Base-by-base conservation (phyloP, 2,888 invertebrate genomes). In the Hydriomena furcata region DNA sequence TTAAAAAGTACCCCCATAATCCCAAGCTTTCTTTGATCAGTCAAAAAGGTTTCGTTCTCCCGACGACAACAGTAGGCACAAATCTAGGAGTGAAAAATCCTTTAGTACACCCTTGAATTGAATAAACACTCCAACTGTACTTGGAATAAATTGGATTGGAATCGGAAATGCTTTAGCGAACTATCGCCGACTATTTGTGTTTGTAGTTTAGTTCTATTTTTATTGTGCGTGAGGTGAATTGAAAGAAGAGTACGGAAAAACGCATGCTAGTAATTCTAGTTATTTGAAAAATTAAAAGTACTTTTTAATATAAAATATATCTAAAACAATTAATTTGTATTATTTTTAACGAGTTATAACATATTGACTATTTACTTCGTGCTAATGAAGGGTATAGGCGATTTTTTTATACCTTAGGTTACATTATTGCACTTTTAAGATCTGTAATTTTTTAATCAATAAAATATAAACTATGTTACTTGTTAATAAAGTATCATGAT, bases 111-210 rank as follows among this genome's bases (percentile, higher is more conserved):
- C 59, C 67, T 62, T 62, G 62, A 63, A 63, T 51, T 63, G 66
- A 68, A 69, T 73, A 71, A 74, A 74, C 73, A 72, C 62, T 68
- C 55, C 52, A 58, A 66, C 54, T 63, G 71, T 73, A 66, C 77
- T 81, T 66, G 63, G 73, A 67, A 71, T 74, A 78, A 73, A 81
- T 82, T 80, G 79, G 69, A 77, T 75, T 63, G 58, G 71, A 71
- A 66, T 71, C 63, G 69, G 66, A 67, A 75, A 73, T 69, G 68
- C 71, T 69, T 66, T 63, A 65, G 64, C 61, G 58, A 66, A 56
- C 63, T 61, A 57, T 60, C 57, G 36, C 13, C 7, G 23, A 28
- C 44, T 45, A 40, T 49, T 49, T 49, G 42, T 37, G 47, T 40
- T 52, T 20, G 43, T 25, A 47, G 52, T 48, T 48, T 40, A 47